Evolutionary conservation across 2,797 vertebrate genomes (phyloP).

Genomic region (Chiloscyllium punctatum): DNA sequence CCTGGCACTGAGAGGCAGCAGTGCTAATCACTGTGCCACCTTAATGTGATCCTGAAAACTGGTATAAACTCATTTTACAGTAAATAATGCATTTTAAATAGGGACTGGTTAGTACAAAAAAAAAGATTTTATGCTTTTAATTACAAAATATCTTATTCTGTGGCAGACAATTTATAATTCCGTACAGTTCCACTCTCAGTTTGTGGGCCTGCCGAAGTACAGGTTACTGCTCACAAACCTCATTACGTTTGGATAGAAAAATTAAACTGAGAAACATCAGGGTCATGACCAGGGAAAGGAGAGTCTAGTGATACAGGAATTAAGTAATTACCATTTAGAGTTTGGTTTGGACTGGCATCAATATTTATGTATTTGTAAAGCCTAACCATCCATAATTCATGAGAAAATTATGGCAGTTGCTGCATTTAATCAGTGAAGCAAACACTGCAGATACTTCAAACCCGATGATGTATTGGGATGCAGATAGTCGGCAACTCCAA

Average conservation of each 20-base stretch:
- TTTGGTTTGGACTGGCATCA: slow-evolving; percentile 27
- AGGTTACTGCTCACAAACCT: not conserved
- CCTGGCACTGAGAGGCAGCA: too few species aligned
- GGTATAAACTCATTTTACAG: not conserved
- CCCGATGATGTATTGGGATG: not conserved
- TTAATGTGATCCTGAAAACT: not conserved
- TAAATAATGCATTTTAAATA: not conserved
- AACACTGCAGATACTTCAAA: not conserved
- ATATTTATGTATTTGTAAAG: slow-evolving; percentile 21
- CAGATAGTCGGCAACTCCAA: not conserved
- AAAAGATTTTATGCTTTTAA: not conserved
- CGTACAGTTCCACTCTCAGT: not conserved
- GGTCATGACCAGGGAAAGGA: slow-evolving; percentile 1
- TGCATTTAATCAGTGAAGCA: not conserved
- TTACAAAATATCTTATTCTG: not conserved
- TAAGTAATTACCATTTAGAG: not conserved
- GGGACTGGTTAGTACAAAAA: not conserved
- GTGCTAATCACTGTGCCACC: too few species aligned
- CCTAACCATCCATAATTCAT: slow-evolving; percentile 29
- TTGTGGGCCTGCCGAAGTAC: not conserved
- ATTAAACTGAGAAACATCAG: slow-evolving; percentile 25
- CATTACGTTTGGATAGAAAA: not conserved
- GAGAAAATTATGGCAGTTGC: not conserved
- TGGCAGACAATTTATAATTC: not conserved
- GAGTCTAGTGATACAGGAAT: not conserved